Evolutionary conservation across 2,888 invertebrate species (phyloP), one percentile per base, ranked within the genome.

Genomic region (Drosophila paramelanica): DNA sequence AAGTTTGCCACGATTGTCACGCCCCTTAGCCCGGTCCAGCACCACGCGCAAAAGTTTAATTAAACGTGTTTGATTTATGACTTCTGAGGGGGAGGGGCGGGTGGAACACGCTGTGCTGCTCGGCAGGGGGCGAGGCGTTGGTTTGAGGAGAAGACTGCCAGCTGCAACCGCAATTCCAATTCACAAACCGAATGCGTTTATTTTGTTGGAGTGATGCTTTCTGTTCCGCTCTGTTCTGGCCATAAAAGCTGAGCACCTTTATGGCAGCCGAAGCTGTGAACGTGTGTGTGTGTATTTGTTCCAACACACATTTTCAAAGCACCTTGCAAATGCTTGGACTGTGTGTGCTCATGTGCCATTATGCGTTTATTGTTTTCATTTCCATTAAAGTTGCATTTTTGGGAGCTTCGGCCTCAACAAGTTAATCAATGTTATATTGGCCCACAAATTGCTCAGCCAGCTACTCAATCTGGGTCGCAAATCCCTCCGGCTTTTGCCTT

Each of bases 41-140:
- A 10, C 41, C 57, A 57, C 53, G 60, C 64, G 65, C 72, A 71
- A 77, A 85, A 85, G 83, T 86, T 86, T 86, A 86, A 88, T 88
- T 86, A 86, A 86, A 86, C 84, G 83, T 76, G 73, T 76, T 88
- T 86, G 86, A 86, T 86, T 86, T 86, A 86, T 86, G 88, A 77
- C 73, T 81, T 71, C 25, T 50, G 59, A 20, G 25, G n/a, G 13
- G 10, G 20, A 7, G 10, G 20, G 13, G 10, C 3, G 23, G 23
- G 25, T 5, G 13, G n/a, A 10, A 14, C 36, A 36, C 13, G 67
- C 49, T 68, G 76, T 20, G 36, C 42, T n/a, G 14, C 60, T 49
- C 33, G 38, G 11, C 55, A 25, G 31, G 33, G 20, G 36, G 5
- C 27, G 17, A 5, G 11, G 17, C n/a, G 31, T 1, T 5, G 43